These are phyloP conservation scores for Oenanthe melanoleuca DNA, from an alignment of 2,113 vertebrate genomes.

Conservation along the genomic window DNA sequence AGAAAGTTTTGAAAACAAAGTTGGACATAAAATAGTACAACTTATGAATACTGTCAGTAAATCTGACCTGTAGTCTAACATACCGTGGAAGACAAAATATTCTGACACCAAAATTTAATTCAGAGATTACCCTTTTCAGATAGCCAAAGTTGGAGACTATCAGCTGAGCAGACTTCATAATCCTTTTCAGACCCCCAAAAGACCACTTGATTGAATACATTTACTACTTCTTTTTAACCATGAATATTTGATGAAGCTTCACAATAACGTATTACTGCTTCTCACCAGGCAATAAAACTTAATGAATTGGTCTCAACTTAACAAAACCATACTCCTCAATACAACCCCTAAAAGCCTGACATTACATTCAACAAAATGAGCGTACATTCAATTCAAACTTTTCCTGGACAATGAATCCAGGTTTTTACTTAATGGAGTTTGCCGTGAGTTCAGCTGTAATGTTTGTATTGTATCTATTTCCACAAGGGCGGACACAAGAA, in stretches of 20 bases:
- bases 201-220: constrained; percentile 99
- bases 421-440: constrained; percentile 98
- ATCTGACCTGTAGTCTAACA: background rate
- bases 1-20: background rate
- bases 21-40: background rate
- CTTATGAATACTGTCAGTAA: background rate
- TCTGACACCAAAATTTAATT: constrained; percentile 71
- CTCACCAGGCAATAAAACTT: constrained; percentile 99
- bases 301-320: constrained; percentile 99
- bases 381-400: constrained; percentile 94
- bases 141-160: constrained; percentile 86
- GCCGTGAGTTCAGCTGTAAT: constrained; percentile 98
- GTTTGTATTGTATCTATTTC: constrained; percentile 99
- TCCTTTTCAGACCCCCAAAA: constrained; percentile 83
- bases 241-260: constrained; percentile 99
- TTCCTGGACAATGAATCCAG: constrained; percentile 87
- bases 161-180: constrained; percentile 92
- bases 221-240: constrained; percentile 99
- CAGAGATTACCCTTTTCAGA: constrained; percentile 75
- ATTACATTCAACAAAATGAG: constrained; percentile 99
- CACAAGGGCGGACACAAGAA: constrained; percentile 99
- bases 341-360: constrained; percentile 97
- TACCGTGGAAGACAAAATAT: constrained; percentile 31
- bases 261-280: constrained; percentile 98
- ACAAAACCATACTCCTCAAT: constrained; percentile 95